These are phyloP conservation scores for Onchidella celtica DNA, from an alignment of 2,888 invertebrate species.

Conservation along the genomic window DNA sequence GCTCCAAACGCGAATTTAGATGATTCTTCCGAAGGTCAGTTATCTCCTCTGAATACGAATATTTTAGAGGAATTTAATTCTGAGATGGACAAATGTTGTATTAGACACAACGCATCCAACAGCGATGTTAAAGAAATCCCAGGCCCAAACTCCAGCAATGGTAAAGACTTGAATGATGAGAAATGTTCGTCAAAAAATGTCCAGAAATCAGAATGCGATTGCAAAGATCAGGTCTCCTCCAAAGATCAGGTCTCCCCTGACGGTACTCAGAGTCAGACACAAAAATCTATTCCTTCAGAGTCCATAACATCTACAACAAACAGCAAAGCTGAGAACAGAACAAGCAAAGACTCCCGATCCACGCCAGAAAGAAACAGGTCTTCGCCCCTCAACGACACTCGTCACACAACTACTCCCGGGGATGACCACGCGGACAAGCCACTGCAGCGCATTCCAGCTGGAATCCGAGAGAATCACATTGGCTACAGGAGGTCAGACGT, in stretches of 20 bases:
- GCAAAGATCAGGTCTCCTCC: not conserved
- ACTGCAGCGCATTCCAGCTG: not conserved
- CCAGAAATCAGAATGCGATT: not conserved
- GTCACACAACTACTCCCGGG: conserved; percentile 14
- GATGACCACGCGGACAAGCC: conserved; percentile 21
- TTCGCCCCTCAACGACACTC: conserved; percentile 4
- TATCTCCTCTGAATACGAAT: not conserved
- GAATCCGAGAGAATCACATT: not conserved
- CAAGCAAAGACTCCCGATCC: not conserved
- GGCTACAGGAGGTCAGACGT: conserved; percentile 30
- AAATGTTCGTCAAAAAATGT: not conserved
- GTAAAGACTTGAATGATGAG: not conserved
- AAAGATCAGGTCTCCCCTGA: not conserved
- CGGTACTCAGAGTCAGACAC: not conserved
- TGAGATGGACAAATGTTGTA: not conserved
- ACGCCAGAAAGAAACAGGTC: not conserved
- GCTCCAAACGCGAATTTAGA: not conserved
- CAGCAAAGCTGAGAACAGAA: not conserved
- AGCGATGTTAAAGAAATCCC: too few species aligned
- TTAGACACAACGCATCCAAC: too few species aligned
- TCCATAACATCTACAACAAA: not conserved
- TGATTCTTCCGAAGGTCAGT: not conserved
- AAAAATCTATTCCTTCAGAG: not conserved
- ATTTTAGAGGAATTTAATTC: conserved; percentile 23
- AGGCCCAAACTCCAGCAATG: too few species aligned